Evolutionary conservation across 2,888 invertebrate species (phyloP).

Genomic region (Aleiodes testaceus): DNA sequence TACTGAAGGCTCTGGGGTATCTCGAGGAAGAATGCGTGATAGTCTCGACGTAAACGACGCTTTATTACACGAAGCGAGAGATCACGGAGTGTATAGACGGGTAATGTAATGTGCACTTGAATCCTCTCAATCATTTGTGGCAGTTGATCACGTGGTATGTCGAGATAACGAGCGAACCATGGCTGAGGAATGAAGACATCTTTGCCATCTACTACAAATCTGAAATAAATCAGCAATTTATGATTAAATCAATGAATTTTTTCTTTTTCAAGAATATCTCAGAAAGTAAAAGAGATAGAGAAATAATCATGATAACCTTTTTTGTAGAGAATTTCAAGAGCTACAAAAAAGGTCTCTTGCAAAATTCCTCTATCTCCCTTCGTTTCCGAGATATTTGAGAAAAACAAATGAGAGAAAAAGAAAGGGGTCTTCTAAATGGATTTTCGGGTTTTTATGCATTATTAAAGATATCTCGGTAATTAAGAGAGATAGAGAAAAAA

Average conservation of each 20-base stretch:
- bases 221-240: constrained; percentile 51
- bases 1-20: constrained; percentile 64
- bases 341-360: no score
- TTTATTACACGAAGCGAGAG: constrained; percentile 61
- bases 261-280: neutral
- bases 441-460: no score
- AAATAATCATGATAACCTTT: no score
- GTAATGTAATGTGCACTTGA: constrained; percentile 60
- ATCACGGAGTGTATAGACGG: constrained; percentile 61
- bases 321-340: no score
- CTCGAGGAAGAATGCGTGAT: constrained; percentile 62
- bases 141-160: constrained; percentile 44
- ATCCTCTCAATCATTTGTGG: constrained; percentile 54
- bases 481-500: no score
- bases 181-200: constrained; percentile 65
- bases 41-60: constrained; percentile 56
- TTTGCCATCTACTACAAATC: constrained; percentile 61
- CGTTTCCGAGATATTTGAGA: no score
- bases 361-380: no score
- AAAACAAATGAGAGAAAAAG: no score
- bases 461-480: no score
- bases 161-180: constrained; percentile 55
- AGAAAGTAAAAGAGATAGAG: neutral
- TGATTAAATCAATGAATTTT: neutral
- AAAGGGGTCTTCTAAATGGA: no score